Base-by-base conservation (phyloP, 1,140 invertebrate species). In the Centruroides sculpturatus region DNA sequence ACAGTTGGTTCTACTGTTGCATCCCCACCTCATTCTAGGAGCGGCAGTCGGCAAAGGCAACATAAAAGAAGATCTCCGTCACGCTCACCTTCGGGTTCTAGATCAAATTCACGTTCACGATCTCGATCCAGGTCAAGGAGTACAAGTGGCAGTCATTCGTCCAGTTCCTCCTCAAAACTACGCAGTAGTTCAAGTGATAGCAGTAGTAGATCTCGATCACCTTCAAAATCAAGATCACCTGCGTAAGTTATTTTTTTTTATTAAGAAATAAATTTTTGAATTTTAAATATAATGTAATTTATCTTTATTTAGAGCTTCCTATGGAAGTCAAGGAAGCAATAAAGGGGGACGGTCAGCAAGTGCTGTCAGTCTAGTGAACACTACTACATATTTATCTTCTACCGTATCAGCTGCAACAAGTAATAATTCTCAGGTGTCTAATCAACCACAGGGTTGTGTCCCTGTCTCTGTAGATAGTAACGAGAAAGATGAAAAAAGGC, bases 401-500 rank as follows among this genome's bases (percentile, higher is more conserved):
- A 13, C 62, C 51, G 64, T 62, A 13, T 58, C 59, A 50, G 41
- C 60, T 54, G 23, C 59, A 47, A 61, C 50, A 50, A 59, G 48
- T 35, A 55, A 52, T 4, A 59, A 55, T 13, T 46, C 50, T 50
- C 64, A 61, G 57, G 49, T 50, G 3, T 56, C 60, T n/a, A 47
- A 36, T 51, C 55, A 52, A 35, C 53, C 64, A 7, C 56, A 59
- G 23, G 51, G 36, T 23, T 59, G 60, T 13, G 12, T 55, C 13
- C 34, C 54, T 34, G 10, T 41, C 5, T 12, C 53, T 12, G 49
- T 56, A 6, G 57, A 61, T 47, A 61, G 56, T 47, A 35, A 54
- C 23, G 63, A 80, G 67, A 75, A 80, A 63, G 84, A 85, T 69
- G 86, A 89, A 66, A 80, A 84, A 61, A 76, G 85, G 63, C 85